These are phyloP conservation scores for Phocoena phocoena DNA, from an alignment of 2,113 vertebrate species.

Conservation along the genomic window DNA sequence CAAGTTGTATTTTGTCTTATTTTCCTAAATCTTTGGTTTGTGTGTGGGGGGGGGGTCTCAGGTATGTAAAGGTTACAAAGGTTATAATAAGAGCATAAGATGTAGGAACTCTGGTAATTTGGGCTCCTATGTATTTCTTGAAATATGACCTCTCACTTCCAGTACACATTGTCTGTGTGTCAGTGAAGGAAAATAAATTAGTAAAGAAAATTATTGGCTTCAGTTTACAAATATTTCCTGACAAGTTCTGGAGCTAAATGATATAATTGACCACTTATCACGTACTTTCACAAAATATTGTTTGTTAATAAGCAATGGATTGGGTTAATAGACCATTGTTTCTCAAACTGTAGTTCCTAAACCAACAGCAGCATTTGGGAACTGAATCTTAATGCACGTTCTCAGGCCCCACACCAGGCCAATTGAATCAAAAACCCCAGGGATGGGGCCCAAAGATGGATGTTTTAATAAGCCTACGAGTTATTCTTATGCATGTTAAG, in stretches of 20 bases:
- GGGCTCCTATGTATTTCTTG: not conserved
- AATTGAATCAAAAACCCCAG: not conserved
- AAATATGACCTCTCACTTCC: not conserved
- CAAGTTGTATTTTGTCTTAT: not conserved
- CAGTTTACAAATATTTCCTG: not conserved
- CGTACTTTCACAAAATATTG: not conserved
- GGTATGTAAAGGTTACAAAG: not conserved
- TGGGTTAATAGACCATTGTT: not conserved
- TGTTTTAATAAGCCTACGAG: not conserved
- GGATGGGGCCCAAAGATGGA: rapidly evolving
- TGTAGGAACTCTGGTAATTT: not conserved
- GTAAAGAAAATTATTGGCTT: not conserved
- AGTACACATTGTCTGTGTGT: not conserved
- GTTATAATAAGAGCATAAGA: not conserved
- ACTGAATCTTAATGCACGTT: not conserved
- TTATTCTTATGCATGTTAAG: not conserved
- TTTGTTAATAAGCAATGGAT: not conserved
- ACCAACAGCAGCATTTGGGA: not conserved
- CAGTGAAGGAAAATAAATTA: not conserved
- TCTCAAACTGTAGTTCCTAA: not conserved
- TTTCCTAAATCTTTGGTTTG: not conserved
- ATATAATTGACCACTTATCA: not conserved
- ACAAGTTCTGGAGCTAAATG: not conserved
- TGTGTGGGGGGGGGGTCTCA: too few relatives aligned
- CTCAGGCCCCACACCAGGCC: not conserved